Percentiles rank a stretch among this genome's conserved stretches.
phyloP scores from a whole-genome alignment of 1,140 invertebrate species.

The Zaprionus ghesquierei region DNA sequence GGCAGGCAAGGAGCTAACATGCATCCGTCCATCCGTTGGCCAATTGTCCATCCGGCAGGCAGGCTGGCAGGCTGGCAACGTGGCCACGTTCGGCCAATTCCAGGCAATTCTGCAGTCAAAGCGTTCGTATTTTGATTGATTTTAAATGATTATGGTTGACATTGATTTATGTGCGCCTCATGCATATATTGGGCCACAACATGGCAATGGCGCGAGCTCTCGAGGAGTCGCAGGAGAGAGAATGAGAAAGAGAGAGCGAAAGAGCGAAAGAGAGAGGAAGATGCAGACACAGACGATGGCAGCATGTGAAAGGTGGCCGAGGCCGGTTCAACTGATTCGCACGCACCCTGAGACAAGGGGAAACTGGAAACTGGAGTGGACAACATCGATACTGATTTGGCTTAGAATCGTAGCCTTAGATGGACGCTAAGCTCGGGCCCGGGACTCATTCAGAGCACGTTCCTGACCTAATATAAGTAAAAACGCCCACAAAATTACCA shows the following conservation, averaged over 20 bases:
- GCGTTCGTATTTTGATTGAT: conserved; percentile 83
- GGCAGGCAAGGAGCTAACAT: conserved; percentile 12
- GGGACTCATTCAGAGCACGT: conserved; percentile 76
- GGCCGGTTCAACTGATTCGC: conserved; percentile 65
- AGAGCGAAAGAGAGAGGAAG: conserved; percentile 9
- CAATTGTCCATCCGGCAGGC: conserved; percentile 32
- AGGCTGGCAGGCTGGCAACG: conserved; percentile 14
- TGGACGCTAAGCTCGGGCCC: conserved; percentile 1
- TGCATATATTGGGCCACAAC: conserved; percentile 81
- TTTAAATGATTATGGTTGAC: conserved; percentile 83
- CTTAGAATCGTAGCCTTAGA: conserved; percentile 61
- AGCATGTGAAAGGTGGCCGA: conserved; percentile 51
- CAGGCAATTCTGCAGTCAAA: conserved; percentile 81
- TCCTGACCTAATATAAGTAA: conserved; percentile 81
- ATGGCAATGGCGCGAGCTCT: conserved; percentile 45
- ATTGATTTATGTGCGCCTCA: conserved; percentile 82
- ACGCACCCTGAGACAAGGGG: conserved; percentile 48
- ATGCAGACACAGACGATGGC: not conserved
- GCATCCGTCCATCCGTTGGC: conserved; percentile 23
- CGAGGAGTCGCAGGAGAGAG: conserved; percentile 3
- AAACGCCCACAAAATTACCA: conserved; percentile 82
- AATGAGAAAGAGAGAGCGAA: not conserved
- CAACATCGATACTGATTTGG: conserved; percentile 56
- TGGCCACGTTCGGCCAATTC: conserved; percentile 74
- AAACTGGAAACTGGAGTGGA: conserved; percentile 5